Conservation (phyloP, 2,113 vertebrate species). For the Periophthalmodon schlosseri region DNA sequence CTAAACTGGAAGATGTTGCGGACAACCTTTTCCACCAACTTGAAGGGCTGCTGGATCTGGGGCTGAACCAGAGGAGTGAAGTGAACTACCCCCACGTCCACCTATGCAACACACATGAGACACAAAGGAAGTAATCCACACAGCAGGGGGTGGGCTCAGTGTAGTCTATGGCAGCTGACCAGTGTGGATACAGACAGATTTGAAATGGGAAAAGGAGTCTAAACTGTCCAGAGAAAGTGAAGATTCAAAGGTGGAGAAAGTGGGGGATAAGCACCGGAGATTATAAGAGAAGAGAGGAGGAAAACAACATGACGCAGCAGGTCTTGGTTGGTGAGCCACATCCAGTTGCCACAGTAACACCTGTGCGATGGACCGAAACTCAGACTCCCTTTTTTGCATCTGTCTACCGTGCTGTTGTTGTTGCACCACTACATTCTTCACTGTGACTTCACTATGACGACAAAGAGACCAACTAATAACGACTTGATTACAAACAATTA, state of each 20-base stretch:
- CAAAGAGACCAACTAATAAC: neutral
- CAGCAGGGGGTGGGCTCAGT: slow-evolving; percentile 21
- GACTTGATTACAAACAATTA: neutral
- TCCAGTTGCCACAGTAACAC: slow-evolving; percentile 84
- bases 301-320: slow-evolving; percentile 72
- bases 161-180: neutral
- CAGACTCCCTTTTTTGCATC: slow-evolving; percentile 30
- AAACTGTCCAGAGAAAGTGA: slow-evolving; percentile 19
- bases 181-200: slow-evolving; percentile 15
- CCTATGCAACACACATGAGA: slow-evolving; percentile 70
- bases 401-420: slow-evolving; percentile 24
- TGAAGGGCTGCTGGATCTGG: slow-evolving; percentile 90
- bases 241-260: slow-evolving; percentile 11
- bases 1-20: slow-evolving; percentile 88
- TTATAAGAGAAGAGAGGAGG: slow-evolving; percentile 43
- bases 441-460: neutral
- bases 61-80: slow-evolving; percentile 88
- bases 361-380: slow-evolving; percentile 73
- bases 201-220: slow-evolving; percentile 9
- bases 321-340: slow-evolving; percentile 62
- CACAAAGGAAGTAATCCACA: slow-evolving; percentile 30
- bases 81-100: slow-evolving; percentile 92
- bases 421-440: slow-evolving; percentile 45
- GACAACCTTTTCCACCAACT: slow-evolving; percentile 92
- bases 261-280: slow-evolving; percentile 36